Percentiles rank a stretch among this genome's conserved stretches.
These are phyloP conservation scores for Gerris lacustris DNA, from an alignment of 2,888 invertebrate genomes.

Conservation along the genomic window DNA sequence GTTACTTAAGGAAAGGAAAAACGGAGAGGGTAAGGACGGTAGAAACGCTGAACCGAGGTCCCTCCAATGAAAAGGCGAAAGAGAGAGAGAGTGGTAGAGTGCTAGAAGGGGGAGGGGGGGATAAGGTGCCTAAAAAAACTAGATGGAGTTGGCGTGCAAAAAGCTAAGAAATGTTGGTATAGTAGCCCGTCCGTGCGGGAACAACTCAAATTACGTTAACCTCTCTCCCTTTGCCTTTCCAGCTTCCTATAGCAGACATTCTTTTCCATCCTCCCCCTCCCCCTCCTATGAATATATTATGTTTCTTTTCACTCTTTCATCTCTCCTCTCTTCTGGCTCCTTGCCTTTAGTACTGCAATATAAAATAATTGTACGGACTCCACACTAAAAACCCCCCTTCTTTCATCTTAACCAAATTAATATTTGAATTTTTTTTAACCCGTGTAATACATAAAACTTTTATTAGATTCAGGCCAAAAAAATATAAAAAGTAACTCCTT, in stretches of 20 bases:
- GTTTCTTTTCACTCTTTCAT: not conserved
- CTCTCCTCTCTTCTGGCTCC: not conserved
- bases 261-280: not conserved
- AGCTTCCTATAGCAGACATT: not conserved
- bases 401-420: constrained; percentile 1
- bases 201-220: constrained; percentile 2
- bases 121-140: not conserved
- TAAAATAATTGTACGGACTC: constrained; percentile 1
- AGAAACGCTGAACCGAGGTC: not conserved
- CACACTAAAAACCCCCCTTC: not conserved
- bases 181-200: constrained; percentile 5
- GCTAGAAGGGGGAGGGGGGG: not conserved
- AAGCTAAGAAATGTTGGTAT: not conserved
- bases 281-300: not conserved
- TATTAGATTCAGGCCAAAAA: no score
- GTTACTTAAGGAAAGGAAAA: not conserved
- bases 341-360: not conserved
- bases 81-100: not conserved
- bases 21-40: not conserved
- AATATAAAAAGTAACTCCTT: no score
- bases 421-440: not conserved
- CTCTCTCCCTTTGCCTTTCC: not conserved
- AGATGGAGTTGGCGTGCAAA: not conserved
- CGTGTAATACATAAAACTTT: no score
- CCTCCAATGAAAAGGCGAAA: not conserved